These are phyloP conservation scores for Lepisosteus oculatus DNA, from an alignment of 2,113 vertebrate species.

Conservation along the genomic window DNA sequence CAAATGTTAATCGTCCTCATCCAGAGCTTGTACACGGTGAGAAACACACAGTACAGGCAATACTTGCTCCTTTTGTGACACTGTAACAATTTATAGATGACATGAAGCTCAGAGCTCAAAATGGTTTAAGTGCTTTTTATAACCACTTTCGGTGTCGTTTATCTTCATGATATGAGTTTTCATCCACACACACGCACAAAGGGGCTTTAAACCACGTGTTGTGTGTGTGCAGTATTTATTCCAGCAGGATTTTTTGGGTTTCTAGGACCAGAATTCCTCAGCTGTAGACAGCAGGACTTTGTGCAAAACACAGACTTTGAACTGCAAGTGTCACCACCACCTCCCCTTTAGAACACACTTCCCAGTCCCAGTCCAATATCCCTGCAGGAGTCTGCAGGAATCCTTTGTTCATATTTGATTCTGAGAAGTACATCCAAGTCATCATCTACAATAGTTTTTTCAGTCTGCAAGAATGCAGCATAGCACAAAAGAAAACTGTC, in stretches of 20 bases:
- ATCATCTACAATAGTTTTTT: slow-evolving; percentile 16
- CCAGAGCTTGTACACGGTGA: slow-evolving; percentile 35
- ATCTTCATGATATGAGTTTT: slow-evolving; percentile 12
- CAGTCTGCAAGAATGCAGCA: slow-evolving; percentile 13
- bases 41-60: slow-evolving; percentile 20
- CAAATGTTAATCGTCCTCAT: slow-evolving; percentile 58
- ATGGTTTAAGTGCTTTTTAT: slow-evolving; percentile 5
- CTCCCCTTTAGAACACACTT: slow-evolving; percentile 14
- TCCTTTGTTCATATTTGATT: slow-evolving; percentile 59
- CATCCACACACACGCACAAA: slow-evolving; percentile 9
- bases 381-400: slow-evolving; percentile 10
- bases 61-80: slow-evolving; percentile 31
- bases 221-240: too few species aligned
- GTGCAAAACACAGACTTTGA: slow-evolving; percentile 38
- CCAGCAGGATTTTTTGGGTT: not conserved
- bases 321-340: slow-evolving; percentile 43
- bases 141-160: not conserved
- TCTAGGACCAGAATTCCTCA: slow-evolving; percentile 24
- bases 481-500: slow-evolving; percentile 15
- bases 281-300: not conserved
- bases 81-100: slow-evolving; percentile 46
- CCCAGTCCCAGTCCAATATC: slow-evolving; percentile 18
- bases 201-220: not conserved
- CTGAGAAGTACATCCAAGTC: slow-evolving; percentile 39
- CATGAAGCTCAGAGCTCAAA: slow-evolving; percentile 22